These are phyloP conservation scores for Oreochromis grahami DNA, from an alignment of 2,797 vertebrate species.

Conservation along the genomic window DNA sequence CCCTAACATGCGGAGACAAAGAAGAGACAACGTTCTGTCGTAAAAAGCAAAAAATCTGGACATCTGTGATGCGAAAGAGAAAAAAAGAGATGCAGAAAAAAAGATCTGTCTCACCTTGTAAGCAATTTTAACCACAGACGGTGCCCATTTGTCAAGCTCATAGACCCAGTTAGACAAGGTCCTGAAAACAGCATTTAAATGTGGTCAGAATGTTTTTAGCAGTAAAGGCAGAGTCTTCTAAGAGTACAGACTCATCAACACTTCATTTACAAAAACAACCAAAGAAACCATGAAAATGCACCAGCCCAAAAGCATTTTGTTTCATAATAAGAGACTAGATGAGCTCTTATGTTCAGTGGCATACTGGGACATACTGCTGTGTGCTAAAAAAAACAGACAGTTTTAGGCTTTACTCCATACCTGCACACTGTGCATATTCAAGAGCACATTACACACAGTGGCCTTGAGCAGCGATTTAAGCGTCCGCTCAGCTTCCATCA, in stretches of 20 bases:
- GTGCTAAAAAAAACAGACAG: neutral
- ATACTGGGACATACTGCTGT: neutral
- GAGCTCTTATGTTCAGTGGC: neutral
- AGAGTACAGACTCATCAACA: neutral
- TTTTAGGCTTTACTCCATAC: neutral
- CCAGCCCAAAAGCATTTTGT: neutral
- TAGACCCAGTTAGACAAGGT: slow-evolving; percentile 98
- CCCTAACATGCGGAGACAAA: slow-evolving; percentile 72
- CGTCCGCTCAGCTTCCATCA: neutral
- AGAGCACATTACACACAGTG: neutral
- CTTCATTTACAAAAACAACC: rapidly evolving
- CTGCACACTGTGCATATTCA: neutral
- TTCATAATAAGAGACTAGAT: neutral
- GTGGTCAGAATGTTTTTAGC: neutral
- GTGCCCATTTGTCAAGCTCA: slow-evolving; percentile 97
- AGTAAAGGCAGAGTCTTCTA: neutral
- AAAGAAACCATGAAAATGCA: neutral
- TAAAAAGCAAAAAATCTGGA: neutral
- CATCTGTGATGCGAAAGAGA: neutral
- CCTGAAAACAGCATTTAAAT: slow-evolving; percentile 53
- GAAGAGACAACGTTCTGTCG: neutral
- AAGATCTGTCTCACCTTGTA: slow-evolving; percentile 90
- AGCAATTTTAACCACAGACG: slow-evolving; percentile 92
- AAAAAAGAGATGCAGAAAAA: neutral
- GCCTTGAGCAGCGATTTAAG: neutral